A percentile compares a stretch with the other conserved stretches of the same genome.
Evolutionary conservation across 2,113 vertebrate genomes (phyloP).

Genomic region (Mustela nigripes): DNA sequence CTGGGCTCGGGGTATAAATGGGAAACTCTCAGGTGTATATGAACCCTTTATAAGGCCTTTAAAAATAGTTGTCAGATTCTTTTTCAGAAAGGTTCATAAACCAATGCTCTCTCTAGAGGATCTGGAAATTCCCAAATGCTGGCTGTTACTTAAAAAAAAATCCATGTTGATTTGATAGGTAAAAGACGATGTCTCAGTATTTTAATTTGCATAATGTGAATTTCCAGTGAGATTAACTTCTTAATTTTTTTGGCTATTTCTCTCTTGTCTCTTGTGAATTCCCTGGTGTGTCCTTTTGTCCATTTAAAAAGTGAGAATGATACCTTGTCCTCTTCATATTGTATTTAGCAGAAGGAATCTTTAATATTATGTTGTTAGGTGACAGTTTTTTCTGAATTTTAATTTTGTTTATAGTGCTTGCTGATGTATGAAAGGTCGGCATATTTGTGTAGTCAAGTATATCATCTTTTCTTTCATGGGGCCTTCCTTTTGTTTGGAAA

Average conservation of each 20-base stretch:
- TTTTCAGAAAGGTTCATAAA: constrained; percentile 21
- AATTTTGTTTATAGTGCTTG: neutral
- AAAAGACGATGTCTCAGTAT: neutral
- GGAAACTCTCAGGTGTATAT: neutral
- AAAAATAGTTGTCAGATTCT: constrained; percentile 27
- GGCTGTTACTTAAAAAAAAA: neutral
- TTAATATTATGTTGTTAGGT: neutral
- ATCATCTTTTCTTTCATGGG: neutral
- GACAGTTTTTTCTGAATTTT: constrained; percentile 29
- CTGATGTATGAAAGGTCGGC: neutral
- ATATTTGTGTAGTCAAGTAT: neutral
- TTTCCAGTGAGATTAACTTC: constrained; percentile 9
- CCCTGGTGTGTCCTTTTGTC: neutral
- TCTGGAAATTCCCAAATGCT: neutral
- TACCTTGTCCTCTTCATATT: neutral
- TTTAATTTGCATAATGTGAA: neutral
- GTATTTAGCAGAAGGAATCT: neutral
- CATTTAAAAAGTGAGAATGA: neutral
- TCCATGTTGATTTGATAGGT: neutral
- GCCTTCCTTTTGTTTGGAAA: neutral
- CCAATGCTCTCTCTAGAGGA: neutral
- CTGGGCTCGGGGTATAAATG: neutral
- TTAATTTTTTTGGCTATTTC: neutral
- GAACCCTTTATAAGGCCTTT: constrained; percentile 17
- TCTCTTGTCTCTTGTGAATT: neutral